Evolutionary conservation across 2,113 vertebrate genomes (phyloP).

Genomic region (Arothron firmamentum): DNA sequence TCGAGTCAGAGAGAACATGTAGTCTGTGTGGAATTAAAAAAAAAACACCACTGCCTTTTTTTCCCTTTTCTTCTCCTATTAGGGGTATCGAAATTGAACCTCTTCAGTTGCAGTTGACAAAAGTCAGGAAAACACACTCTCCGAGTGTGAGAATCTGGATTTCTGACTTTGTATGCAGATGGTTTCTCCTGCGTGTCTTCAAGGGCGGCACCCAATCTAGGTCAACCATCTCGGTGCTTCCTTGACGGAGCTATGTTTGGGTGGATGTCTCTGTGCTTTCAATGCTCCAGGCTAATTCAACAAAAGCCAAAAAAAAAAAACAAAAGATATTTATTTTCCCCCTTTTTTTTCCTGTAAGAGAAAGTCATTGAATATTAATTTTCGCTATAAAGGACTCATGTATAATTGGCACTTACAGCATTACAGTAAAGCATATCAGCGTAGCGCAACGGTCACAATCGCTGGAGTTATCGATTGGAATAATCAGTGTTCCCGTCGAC

Average conservation of each 20-base stretch:
- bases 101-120: slow-evolving; percentile 10
- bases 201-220: slow-evolving; percentile 64
- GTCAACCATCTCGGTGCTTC: slow-evolving; percentile 62
- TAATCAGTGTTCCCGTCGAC: slow-evolving; percentile 57
- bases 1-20: too few relatives aligned
- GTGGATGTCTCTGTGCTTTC: slow-evolving; percentile 15
- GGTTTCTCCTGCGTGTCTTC: slow-evolving; percentile 54
- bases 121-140: slow-evolving; percentile 28
- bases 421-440: slow-evolving; percentile 30
- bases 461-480: slow-evolving; percentile 53
- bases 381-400: slow-evolving; percentile 5
- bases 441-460: slow-evolving; percentile 38
- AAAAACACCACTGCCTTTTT: not conserved
- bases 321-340: slow-evolving; percentile 16
- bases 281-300: slow-evolving; percentile 35
- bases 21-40: not conserved
- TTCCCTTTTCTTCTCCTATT: too few relatives aligned
- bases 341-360: slow-evolving; percentile 10
- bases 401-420: slow-evolving; percentile 34
- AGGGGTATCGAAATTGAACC: slow-evolving; percentile 3
- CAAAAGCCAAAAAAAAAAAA: slow-evolving; percentile 13
- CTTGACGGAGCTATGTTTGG: slow-evolving; percentile 44
- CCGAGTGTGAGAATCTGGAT: slow-evolving; percentile 24
- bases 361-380: slow-evolving; percentile 29
- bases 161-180: slow-evolving; percentile 69